A percentile compares a stretch with the other conserved stretches of the same genome.
phyloP scores from a whole-genome alignment of 2,113 vertebrate species.

The Microcebus ravelobensis region DNA sequence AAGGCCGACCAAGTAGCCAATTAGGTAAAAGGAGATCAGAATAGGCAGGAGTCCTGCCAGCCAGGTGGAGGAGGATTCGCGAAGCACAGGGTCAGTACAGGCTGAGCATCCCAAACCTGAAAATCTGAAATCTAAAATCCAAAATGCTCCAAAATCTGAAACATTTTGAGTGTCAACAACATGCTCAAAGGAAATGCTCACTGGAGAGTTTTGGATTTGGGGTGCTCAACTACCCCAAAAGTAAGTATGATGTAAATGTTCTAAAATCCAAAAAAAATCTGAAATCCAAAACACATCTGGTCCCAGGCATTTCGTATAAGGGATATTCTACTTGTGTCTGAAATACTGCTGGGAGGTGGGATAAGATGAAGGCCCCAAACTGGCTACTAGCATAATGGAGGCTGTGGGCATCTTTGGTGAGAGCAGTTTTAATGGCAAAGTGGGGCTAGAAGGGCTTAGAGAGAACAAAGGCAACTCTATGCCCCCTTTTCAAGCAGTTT shows the following conservation, averaged over 20 bases:
- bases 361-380: rapidly evolving
- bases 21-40: neutral
- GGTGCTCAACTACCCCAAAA: neutral
- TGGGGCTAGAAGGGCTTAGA: neutral
- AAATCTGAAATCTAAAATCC: neutral
- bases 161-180: neutral
- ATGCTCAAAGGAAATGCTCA: neutral
- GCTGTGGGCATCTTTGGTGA: neutral
- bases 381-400: neutral
- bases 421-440: neutral
- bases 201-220: neutral
- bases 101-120: neutral
- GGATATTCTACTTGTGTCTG: neutral
- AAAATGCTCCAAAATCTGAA: neutral
- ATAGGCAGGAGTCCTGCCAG: neutral
- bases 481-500: neutral
- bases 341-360: neutral
- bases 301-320: neutral
- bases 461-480: neutral
- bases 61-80: neutral
- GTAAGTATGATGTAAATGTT: neutral
- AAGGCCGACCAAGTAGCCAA: neutral
- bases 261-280: neutral
- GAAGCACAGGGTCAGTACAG: neutral
- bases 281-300: neutral